Percentiles rank a stretch among this genome's conserved stretches.
phyloP scores from a whole-genome alignment of 1,140 invertebrate genomes.

The Centruroides sculpturatus region DNA sequence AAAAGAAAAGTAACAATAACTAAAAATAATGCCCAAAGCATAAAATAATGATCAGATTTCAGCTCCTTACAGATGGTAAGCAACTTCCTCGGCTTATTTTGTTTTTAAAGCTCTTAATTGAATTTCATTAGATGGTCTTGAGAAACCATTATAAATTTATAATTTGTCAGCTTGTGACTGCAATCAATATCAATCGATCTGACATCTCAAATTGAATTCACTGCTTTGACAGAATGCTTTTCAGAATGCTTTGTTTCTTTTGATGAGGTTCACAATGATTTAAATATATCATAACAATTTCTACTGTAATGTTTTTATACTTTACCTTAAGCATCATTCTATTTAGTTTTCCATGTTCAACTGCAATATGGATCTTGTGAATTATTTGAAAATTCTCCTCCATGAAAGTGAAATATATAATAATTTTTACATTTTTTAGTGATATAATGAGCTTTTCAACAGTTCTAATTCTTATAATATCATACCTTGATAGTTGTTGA shows the following conservation, averaged over 20 bases:
- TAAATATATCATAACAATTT: background rate
- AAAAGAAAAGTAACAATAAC: no score
- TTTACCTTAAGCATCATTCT: slow-evolving; percentile 1
- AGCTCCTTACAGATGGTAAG: background rate
- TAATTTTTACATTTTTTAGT: background rate
- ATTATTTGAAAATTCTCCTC: slow-evolving; percentile 1
- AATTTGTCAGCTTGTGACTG: background rate
- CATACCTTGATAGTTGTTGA: background rate
- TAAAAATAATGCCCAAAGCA: no score
- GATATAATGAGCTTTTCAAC: background rate
- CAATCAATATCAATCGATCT: background rate
- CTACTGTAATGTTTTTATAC: background rate
- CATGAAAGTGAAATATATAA: background rate
- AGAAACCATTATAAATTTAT: slow-evolving; percentile 1
- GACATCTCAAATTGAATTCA: background rate
- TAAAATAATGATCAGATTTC: no score
- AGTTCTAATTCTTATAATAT: background rate
- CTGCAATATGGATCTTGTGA: background rate
- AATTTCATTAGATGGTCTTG: slow-evolving; percentile 2
- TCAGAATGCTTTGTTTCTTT: background rate
- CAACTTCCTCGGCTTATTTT: slow-evolving; percentile 2
- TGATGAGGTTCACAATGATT: background rate
- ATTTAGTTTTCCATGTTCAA: background rate
- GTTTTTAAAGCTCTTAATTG: background rate
- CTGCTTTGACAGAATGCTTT: no score